Evolutionary conservation across 2,113 vertebrate genomes (phyloP), one percentile per base, ranked within the genome.

Genomic region (Pica pica): DNA sequence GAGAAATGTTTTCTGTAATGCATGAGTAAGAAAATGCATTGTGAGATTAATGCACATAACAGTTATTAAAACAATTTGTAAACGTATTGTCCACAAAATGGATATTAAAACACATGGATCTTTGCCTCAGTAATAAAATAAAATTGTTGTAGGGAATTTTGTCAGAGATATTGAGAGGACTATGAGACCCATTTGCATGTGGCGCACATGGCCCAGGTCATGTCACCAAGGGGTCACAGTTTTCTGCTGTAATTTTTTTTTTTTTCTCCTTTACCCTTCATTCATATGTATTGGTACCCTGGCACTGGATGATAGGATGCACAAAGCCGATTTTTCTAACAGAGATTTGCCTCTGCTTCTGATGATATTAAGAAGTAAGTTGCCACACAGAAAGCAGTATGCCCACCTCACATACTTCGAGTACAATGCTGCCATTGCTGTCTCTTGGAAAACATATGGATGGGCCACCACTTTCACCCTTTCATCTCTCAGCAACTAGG

Each of bases 11-110:
- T 94, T 84, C 50, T 42, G 28, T 86, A 93, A 92, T n/a, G 68
- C 50, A 75, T 46, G 60, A 85, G 87, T 65, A 92, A 89, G 80
- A 92, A 94, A 95, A 80, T 61, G 28, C 71, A 93, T 74, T 21
- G 2, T 79, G 57, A 87, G 73, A 87, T 92, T 93, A 88, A 95
- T 95, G 70, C 68, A 63, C 84, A 16, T 65, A 71, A 49, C 7
- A 47, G 37, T 63, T 88, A 88, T 88, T 53, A 85, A 93, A 89
- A 67, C 49, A 78, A 87, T 92, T 87, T 91, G 59, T 89, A 93
- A 97, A 93, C 0, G 42, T 46, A 71, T 46, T 77, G 85, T 57
- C 89, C 69, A 75, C 39, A 75, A 94, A 90, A 56, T 57, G n/a
- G 64, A 16, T 90, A 90, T 71, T 90, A 68, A 90, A 53, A 84